phyloP scores from a whole-genome alignment of 2,113 vertebrate species.

The Butastur rufipennis region DNA sequence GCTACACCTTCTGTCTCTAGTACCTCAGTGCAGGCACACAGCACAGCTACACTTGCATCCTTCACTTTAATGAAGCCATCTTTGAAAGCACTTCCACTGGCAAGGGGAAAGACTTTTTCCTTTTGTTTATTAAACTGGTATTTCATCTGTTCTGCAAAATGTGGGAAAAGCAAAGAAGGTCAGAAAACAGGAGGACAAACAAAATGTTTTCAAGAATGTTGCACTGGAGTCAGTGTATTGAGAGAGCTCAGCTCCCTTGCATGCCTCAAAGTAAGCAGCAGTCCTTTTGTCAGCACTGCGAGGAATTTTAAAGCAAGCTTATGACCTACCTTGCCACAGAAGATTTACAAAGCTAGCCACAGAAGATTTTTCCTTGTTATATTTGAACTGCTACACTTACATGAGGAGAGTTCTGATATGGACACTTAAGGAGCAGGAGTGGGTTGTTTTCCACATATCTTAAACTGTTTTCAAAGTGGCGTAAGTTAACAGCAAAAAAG shows the following conservation, averaged over 20 bases:
- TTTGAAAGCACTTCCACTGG: background rate
- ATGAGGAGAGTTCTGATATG: background rate
- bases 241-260: background rate
- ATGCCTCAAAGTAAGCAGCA: background rate
- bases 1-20: background rate
- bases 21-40: background rate
- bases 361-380: background rate
- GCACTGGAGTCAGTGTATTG: background rate
- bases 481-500: background rate
- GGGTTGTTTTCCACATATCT: background rate
- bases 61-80: background rate
- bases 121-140: background rate
- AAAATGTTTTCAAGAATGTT: background rate
- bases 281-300: background rate
- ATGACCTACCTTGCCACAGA: background rate
- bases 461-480: background rate
- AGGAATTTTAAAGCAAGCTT: background rate
- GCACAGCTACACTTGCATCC: background rate
- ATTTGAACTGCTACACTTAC: background rate
- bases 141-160: background rate
- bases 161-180: background rate
- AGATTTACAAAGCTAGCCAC: background rate
- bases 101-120: background rate
- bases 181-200: background rate
- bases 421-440: background rate